Base-by-base conservation (phyloP, 53 echinoderm and acorn worm species). In the Holothuria scabra region DNA sequence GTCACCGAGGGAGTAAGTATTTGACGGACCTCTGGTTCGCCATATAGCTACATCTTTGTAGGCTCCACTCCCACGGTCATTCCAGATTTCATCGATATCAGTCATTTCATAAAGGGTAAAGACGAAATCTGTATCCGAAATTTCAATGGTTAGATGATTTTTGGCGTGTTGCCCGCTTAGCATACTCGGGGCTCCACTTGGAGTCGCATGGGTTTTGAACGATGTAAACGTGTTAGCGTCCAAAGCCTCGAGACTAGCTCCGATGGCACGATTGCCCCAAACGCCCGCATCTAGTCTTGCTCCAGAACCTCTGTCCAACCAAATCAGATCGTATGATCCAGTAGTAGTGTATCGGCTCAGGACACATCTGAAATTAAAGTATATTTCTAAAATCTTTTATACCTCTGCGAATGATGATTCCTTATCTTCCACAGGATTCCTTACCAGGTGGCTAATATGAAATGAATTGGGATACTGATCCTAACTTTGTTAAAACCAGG, bases 61-160 rank as follows among this genome's bases (percentile, higher is more conserved):
- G 9, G 76, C 76, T 11, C 76, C 76, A 76, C 76, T 76, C 10
- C 56, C 56, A 13, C 76, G 31, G 31, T 76, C 76, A 56, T 76
- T 76, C 76, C 76, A 76, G 22, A 76, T 57, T 76, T 76, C 76
- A 58, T 76, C 76, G 5, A 57, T 52, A 19, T 55, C 76, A 5
- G 16, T 31, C 56, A 20, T 52, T 56, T 76, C 56, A 28, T 28
- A 76, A 31, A 76, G 28, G 31, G 56, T 76, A 30, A 76, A 76
- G 32, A 57, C 56, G 26, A 24, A 56, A 28, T 21, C 14, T 48
- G 7, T 3, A 56, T n/a, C 8, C 31, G 57, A 18, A 56, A 31
- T 4, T 14, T 8, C 26, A 11, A 48, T 13, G 1, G 46, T 12
- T 30, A 56, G 76, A 30, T 76, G 76, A 29, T 76, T 57, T 35